Evolutionary conservation across 2,113 vertebrate species (phyloP).

Genomic region (Nothoprocta pentlandii): DNA sequence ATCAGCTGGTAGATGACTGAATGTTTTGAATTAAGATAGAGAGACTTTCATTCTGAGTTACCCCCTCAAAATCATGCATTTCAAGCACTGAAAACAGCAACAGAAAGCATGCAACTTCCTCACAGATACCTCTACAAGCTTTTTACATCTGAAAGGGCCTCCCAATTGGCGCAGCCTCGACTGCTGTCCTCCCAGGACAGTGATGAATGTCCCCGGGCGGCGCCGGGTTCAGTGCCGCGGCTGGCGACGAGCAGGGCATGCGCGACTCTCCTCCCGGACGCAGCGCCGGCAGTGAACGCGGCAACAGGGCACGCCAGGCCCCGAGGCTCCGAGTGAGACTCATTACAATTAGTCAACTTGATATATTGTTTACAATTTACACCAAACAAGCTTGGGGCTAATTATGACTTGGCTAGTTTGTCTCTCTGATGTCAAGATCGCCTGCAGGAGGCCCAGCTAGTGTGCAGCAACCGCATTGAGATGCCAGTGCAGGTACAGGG

Average conservation of each 20-base stretch:
- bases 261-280: not conserved
- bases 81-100: not conserved
- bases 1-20: not conserved
- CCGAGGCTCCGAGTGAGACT: slow-evolving; percentile 43
- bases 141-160: not conserved
- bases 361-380: slow-evolving; percentile 77
- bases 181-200: not conserved
- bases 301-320: slow-evolving; percentile 18
- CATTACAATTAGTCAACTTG: slow-evolving; percentile 77
- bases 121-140: not conserved
- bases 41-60: not conserved
- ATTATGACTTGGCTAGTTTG: slow-evolving; percentile 73
- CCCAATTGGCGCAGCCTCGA: not conserved
- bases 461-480: not conserved
- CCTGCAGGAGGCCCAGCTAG: slow-evolving; percentile 46
- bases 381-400: slow-evolving; percentile 70
- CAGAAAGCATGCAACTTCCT: not conserved
- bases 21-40: not conserved
- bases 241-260: not conserved
- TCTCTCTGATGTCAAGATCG: slow-evolving; percentile 69
- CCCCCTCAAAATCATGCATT: not conserved
- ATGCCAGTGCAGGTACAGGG: slow-evolving; percentile 52
- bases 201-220: slow-evolving; percentile 38
- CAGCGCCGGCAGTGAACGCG: not conserved
- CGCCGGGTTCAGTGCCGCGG: slow-evolving; percentile 21